Conservation (phyloP, 2,888 invertebrate species). For the Cheilosia impressa region DNA sequence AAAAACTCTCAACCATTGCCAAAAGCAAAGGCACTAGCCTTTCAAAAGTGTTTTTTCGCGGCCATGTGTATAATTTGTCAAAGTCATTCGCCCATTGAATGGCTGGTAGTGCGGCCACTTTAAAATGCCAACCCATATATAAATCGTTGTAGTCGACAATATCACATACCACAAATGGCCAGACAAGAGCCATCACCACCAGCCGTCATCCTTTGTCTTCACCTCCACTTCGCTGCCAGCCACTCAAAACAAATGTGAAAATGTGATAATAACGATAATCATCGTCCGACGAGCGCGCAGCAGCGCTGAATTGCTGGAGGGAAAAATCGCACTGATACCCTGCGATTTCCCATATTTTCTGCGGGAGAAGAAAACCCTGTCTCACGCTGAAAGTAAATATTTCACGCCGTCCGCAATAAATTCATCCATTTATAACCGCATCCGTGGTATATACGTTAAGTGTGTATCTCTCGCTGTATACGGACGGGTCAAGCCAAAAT, state of each 20-base stretch:
- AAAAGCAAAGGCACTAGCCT: not conserved
- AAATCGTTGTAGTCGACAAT: constrained; percentile 42
- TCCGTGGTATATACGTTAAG: constrained; percentile 20
- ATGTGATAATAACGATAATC: constrained; percentile 75
- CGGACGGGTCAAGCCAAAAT: constrained; percentile 52
- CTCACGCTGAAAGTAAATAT: constrained; percentile 74
- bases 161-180: constrained; percentile 30
- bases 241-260: constrained; percentile 68
- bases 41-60: not conserved
- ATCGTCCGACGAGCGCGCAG: constrained; percentile 47
- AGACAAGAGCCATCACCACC: constrained; percentile 49
- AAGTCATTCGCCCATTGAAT: constrained; percentile 6
- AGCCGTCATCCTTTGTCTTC: constrained; percentile 37
- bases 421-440: constrained; percentile 55
- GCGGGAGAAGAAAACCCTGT: constrained; percentile 55
- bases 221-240: constrained; percentile 12
- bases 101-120: not conserved
- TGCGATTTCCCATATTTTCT: constrained; percentile 66
- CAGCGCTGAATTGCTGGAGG: constrained; percentile 43
- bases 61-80: constrained; percentile 17
- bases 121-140: constrained; percentile 39
- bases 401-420: constrained; percentile 74
- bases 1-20: no score
- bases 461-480: no score
- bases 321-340: constrained; percentile 49